A percentile compares a stretch with the other conserved stretches of the same genome.
These are phyloP conservation scores for Pammene fasciana DNA, from an alignment of 2,888 invertebrate genomes.

Conservation along the genomic window DNA sequence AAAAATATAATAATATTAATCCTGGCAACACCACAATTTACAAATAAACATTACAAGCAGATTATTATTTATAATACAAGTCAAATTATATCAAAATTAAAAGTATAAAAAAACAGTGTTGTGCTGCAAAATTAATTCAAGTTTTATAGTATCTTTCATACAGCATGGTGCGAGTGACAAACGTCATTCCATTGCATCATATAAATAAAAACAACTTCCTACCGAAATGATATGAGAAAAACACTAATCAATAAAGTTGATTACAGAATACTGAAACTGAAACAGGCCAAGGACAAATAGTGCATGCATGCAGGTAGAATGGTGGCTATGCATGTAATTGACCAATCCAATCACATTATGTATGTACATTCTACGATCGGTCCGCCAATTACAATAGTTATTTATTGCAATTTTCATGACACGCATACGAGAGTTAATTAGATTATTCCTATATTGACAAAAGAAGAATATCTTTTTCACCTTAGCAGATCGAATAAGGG, in stretches of 20 bases:
- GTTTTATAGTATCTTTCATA: no score
- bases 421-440: neutral
- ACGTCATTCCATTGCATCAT: no score
- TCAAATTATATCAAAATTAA: conserved; percentile 1
- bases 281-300: no score
- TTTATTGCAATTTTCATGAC: neutral
- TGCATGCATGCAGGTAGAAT: no score
- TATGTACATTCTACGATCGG: neutral
- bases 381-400: neutral
- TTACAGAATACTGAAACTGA: no score
- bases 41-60: conserved; percentile 8
- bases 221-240: neutral
- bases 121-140: neutral
- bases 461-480: no score
- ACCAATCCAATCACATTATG: neutral
- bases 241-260: no score
- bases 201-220: neutral
- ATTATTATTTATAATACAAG: no score
- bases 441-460: neutral
- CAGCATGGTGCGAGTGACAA: no score
- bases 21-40: conserved; percentile 26
- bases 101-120: neutral
- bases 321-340: no score
- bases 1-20: neutral
- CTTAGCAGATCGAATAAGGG: no score